phyloP scores from a whole-genome alignment of 2,113 vertebrate genomes.

The Xerus inauris region DNA sequence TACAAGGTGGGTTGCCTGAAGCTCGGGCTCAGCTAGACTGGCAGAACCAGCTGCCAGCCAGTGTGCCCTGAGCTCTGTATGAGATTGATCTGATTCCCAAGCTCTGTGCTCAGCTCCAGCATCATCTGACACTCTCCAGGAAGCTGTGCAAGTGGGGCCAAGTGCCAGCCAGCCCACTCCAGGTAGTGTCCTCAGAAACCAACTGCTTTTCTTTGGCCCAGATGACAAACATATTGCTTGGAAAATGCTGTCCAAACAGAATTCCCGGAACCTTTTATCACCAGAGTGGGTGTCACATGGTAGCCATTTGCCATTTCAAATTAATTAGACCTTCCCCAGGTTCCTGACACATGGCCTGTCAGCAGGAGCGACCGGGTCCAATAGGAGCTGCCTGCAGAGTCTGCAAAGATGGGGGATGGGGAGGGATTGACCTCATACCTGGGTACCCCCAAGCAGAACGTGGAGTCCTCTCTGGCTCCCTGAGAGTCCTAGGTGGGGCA shows the following conservation, averaged over 20 bases:
- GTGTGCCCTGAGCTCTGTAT: rapidly evolving
- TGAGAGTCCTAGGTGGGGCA: rapidly evolving
- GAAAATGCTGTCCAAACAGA: slow-evolving; percentile 57
- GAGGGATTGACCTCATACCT: rapidly evolving
- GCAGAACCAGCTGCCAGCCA: not conserved
- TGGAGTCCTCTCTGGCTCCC: rapidly evolving
- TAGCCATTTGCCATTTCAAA: slow-evolving; percentile 1
- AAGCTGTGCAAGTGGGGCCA: not conserved
- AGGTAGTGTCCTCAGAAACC: not conserved
- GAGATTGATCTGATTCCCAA: not conserved
- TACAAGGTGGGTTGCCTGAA: not conserved
- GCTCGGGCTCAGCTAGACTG: too few species aligned
- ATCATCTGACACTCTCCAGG: not conserved
- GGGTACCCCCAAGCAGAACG: rapidly evolving
- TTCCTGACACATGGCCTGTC: not conserved
- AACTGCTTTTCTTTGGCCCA: not conserved
- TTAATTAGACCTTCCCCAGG: slow-evolving; percentile 15
- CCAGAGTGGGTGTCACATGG: rapidly evolving
- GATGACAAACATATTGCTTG: not conserved
- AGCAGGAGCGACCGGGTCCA: not conserved
- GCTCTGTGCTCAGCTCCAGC: too few species aligned
- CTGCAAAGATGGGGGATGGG: not conserved
- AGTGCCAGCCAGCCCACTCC: not conserved
- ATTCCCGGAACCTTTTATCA: not conserved
- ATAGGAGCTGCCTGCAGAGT: not conserved